A percentile compares a stretch with the other conserved stretches of the same genome.
Evolutionary conservation across 1,140 invertebrate genomes (phyloP).

Genomic region (Hyles vespertilio): DNA sequence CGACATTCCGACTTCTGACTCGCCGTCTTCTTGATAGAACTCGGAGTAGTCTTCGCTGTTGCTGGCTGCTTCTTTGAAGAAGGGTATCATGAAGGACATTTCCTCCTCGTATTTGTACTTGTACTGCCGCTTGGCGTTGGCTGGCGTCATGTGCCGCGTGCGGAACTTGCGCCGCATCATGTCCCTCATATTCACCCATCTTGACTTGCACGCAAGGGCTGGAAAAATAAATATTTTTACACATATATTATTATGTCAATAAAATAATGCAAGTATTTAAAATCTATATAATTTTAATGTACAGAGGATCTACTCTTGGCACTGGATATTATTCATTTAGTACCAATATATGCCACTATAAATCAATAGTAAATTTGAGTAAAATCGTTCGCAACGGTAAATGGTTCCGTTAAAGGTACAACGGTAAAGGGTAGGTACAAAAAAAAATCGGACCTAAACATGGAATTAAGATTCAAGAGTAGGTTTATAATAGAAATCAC

Average conservation of each 20-base stretch:
- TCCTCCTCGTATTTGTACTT: conserved; percentile 62
- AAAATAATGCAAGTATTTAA: no score
- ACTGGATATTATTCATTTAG: no score
- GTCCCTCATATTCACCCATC: conserved; percentile 62
- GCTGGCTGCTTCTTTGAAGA: conserved; percentile 40
- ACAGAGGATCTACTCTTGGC: no score
- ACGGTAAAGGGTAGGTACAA: no score
- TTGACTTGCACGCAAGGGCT: conserved; percentile 52
- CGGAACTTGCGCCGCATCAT: conserved; percentile 56
- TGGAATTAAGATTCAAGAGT: no score
- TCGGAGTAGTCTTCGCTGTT: conserved; percentile 36
- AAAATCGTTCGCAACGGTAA: no score
- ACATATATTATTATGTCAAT: background rate
- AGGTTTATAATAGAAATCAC: no score
- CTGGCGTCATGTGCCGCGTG: conserved; percentile 39
- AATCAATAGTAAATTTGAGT: no score
- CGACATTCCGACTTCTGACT: conserved; percentile 35
- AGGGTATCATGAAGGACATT: conserved; percentile 52
- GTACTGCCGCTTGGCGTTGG: conserved; percentile 28
- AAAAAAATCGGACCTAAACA: no score
- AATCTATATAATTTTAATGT: no score
- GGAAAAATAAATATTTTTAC: conserved; percentile 20
- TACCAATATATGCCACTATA: no score
- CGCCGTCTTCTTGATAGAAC: conserved; percentile 35
- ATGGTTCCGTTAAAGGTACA: no score